Evolutionary conservation across 2,888 invertebrate species (phyloP).

Genomic region (Itoplectis maculator): DNA sequence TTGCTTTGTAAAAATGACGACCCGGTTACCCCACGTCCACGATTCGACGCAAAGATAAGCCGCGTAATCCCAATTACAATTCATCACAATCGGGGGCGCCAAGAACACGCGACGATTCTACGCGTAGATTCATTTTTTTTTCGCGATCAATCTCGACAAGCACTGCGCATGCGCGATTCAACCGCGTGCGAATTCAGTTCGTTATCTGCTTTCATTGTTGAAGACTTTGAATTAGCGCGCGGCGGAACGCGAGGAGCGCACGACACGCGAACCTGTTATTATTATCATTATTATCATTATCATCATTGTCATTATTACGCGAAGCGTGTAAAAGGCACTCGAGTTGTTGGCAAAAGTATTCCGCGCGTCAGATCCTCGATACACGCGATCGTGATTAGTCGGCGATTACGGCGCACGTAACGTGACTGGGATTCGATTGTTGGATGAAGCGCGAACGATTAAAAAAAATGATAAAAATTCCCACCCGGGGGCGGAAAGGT

Average conservation of each 20-base stretch:
- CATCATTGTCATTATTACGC: slow-evolving; percentile 52
- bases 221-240: slow-evolving; percentile 58
- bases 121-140: slow-evolving; percentile 52
- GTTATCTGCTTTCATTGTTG: slow-evolving; percentile 65
- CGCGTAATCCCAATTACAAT: slow-evolving; percentile 27
- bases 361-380: slow-evolving; percentile 21
- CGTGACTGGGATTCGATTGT: slow-evolving; percentile 57
- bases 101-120: slow-evolving; percentile 31
- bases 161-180: slow-evolving; percentile 33
- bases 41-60: slow-evolving; percentile 5
- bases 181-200: slow-evolving; percentile 64
- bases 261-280: slow-evolving; percentile 61
- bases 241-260: slow-evolving; percentile 7
- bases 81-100: slow-evolving; percentile 32
- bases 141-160: slow-evolving; percentile 62
- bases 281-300: neutral
- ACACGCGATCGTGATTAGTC: slow-evolving; percentile 60
- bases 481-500: slow-evolving; percentile 24
- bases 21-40: neutral
- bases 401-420: slow-evolving; percentile 49
- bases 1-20: neutral
- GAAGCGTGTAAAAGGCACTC: slow-evolving; percentile 46
- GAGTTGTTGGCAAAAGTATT: slow-evolving; percentile 24
- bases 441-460: slow-evolving; percentile 52
- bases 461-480: slow-evolving; percentile 56